phyloP scores from a whole-genome alignment of 1,140 invertebrate species.

The Brachionus rubens region DNA sequence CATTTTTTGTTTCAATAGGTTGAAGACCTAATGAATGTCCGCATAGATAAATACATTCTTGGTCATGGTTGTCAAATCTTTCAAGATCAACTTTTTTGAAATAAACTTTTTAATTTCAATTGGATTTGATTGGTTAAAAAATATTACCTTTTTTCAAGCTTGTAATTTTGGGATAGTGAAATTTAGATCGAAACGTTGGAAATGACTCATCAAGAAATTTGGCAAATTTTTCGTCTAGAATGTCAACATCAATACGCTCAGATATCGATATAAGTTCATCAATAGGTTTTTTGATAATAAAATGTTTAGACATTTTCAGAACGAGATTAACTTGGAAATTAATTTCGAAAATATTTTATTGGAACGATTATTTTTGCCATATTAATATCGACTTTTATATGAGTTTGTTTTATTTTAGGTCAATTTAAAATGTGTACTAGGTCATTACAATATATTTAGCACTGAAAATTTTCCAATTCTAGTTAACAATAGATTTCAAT shows the following conservation, averaged over 20 bases:
- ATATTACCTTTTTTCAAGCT: background rate
- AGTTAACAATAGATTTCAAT: no score
- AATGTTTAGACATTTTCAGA: background rate
- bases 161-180: background rate
- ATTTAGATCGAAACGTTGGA: background rate
- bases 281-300: background rate
- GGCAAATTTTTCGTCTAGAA: background rate
- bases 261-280: slow-evolving; percentile 12
- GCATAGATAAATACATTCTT: slow-evolving; percentile 64
- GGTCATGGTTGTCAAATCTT: background rate
- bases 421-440: no score
- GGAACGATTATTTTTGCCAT: no score
- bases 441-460: no score
- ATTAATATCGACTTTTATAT: no score
- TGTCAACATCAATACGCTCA: background rate
- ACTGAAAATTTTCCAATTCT: no score
- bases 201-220: background rate
- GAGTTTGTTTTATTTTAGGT: no score
- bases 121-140: no score
- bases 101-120: background rate
- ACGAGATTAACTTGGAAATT: no score
- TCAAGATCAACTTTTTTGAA: background rate
- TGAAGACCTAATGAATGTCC: slow-evolving; percentile 65
- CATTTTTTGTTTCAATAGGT: slow-evolving; percentile 57
- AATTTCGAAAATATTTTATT: no score